Evolutionary conservation across 92 coral and sea anemone genomes (phyloP).

Genomic region (Heteractis magnifica): DNA sequence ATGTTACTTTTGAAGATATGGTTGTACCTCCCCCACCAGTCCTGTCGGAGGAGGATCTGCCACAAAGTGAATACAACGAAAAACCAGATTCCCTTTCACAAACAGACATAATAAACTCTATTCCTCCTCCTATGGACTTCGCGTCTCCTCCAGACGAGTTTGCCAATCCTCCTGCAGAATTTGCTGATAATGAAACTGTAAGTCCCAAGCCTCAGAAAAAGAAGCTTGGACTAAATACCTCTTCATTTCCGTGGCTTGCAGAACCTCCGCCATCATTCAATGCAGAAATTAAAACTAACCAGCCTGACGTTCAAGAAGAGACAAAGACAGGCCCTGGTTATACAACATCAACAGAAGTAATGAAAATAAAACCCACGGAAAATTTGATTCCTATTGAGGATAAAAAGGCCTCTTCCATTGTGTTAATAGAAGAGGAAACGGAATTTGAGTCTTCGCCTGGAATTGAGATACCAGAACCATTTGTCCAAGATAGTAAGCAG

Average conservation of each 20-base stretch:
- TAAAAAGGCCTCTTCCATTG: background rate
- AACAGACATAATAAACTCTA: conserved; percentile 45
- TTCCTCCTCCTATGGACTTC: conserved; percentile 83
- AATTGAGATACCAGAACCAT: background rate
- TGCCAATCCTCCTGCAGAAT: conserved; percentile 44
- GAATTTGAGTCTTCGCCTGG: background rate
- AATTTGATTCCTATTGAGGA: background rate
- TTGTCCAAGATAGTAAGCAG: background rate
- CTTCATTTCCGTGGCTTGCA: conserved; percentile 71
- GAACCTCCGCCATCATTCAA: conserved; percentile 53
- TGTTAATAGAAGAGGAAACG: background rate
- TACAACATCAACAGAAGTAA: background rate
- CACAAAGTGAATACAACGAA: background rate
- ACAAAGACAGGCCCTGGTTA: background rate
- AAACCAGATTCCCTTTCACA: conserved; percentile 32
- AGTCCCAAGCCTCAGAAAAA: conserved; percentile 36
- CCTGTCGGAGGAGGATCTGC: conserved; percentile 18
- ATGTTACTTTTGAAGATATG: conserved; percentile 18
- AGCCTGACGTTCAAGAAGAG: background rate
- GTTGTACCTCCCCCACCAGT: conserved; percentile 42
- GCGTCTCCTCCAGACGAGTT: conserved; percentile 53
- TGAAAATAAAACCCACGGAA: background rate
- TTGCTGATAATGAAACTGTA: conserved; percentile 6
- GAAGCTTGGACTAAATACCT: conserved; percentile 50
- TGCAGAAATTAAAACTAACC: conserved; percentile 23